A percentile compares a stretch with the other conserved stretches of the same genome.
phyloP scores from a whole-genome alignment of 2,113 vertebrate species.

The Caracal caracal region DNA sequence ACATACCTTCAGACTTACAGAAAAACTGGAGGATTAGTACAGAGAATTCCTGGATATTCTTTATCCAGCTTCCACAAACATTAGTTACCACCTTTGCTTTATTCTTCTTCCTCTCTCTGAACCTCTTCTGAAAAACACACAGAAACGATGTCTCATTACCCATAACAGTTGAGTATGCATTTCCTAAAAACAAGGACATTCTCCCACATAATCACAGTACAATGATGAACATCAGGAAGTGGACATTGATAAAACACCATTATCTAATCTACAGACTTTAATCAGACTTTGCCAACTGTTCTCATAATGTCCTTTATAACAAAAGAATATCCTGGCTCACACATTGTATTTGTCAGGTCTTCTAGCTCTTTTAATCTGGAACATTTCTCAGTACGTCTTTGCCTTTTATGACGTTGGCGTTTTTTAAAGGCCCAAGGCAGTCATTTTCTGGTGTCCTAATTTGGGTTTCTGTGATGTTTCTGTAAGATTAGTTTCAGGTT shows the following conservation, averaged over 20 bases:
- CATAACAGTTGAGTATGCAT: neutral
- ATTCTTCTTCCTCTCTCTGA: neutral
- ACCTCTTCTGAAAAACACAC: neutral
- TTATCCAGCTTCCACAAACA: neutral
- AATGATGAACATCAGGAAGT: neutral
- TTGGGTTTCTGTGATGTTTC: neutral
- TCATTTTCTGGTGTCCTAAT: neutral
- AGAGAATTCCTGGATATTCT: neutral
- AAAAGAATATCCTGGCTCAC: neutral
- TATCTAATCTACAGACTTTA: constrained; percentile 2
- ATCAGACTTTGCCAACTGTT: neutral
- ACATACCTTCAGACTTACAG: neutral
- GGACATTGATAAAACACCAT: neutral
- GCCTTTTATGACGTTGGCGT: neutral
- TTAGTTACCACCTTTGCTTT: neutral
- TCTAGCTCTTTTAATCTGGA: neutral
- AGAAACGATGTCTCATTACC: neutral
- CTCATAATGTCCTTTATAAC: neutral
- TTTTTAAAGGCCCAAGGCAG: neutral
- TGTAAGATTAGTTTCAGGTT: neutral
- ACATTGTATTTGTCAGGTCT: neutral
- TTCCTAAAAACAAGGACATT: neutral
- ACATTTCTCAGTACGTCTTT: neutral
- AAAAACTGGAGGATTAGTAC: neutral
- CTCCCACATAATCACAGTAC: neutral